A percentile compares a stretch with the other conserved stretches of the same genome.
These are phyloP conservation scores for Lagodon rhomboides DNA, from an alignment of 2,797 vertebrate genomes.

Conservation along the genomic window DNA sequence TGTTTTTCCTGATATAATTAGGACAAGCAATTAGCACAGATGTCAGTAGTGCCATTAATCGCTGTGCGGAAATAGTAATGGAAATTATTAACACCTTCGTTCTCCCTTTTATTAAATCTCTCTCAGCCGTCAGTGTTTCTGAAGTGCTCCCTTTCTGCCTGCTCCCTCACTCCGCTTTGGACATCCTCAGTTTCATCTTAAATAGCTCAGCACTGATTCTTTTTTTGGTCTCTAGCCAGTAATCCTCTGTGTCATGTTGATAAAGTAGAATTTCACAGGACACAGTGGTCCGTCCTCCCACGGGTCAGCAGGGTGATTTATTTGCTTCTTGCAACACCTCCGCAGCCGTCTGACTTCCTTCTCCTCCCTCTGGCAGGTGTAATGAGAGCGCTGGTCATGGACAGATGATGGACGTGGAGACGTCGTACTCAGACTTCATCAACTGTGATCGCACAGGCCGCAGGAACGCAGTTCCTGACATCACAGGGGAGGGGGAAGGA, in stretches of 20 bases:
- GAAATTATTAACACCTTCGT: constrained; percentile 57
- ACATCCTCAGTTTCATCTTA: constrained; percentile 12
- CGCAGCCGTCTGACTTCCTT: constrained; percentile 32
- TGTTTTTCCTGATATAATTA: constrained; percentile 70
- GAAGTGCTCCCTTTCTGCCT: constrained; percentile 20
- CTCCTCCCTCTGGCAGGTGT: constrained; percentile 74
- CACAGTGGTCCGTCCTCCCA: constrained; percentile 4
- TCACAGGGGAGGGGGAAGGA: constrained; percentile 84
- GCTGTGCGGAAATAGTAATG: constrained; percentile 68
- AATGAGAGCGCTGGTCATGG: constrained; percentile 88
- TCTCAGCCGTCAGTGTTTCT: constrained; percentile 25
- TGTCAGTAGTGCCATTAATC: constrained; percentile 69
- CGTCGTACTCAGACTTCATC: constrained; percentile 96
- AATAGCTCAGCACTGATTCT: constrained; percentile 5
- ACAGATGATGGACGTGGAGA: constrained; percentile 96
- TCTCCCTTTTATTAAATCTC: constrained; percentile 35
- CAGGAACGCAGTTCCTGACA: constrained; percentile 96
- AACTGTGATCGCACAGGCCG: constrained; percentile 95
- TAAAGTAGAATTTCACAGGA: constrained; percentile 33
- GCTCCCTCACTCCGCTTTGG: constrained; percentile 8
- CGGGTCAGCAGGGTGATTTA: constrained; percentile 29
- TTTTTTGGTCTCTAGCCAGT: neutral
- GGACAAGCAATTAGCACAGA: constrained; percentile 74
- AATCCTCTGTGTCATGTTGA: constrained; percentile 9
- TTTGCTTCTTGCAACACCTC: constrained; percentile 30